Conservation (phyloP, 2,113 vertebrate genomes). For the Okapia johnstoni region DNA sequence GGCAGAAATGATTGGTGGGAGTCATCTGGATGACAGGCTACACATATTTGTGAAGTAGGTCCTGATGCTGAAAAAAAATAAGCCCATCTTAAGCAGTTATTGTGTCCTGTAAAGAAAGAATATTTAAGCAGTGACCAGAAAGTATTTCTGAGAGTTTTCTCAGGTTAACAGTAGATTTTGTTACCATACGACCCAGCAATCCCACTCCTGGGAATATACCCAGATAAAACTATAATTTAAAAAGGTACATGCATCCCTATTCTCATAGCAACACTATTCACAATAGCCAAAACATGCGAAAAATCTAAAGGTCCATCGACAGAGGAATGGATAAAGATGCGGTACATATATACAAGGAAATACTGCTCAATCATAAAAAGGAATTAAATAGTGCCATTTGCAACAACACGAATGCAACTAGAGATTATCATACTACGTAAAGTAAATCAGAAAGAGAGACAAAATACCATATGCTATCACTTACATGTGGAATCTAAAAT, state of each 20-base stretch:
- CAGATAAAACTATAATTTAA: neutral
- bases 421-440: neutral
- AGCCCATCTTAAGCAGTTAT: neutral
- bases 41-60: neutral
- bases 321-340: neutral
- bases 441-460: neutral
- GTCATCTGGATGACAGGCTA: neutral
- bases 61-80: neutral
- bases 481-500: neutral
- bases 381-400: neutral
- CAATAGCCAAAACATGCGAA: neutral
- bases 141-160: constrained; percentile 38
- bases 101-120: neutral
- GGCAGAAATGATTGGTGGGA: neutral
- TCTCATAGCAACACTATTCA: neutral
- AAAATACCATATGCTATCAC: neutral
- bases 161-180: neutral
- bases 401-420: neutral
- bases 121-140: neutral
- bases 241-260: neutral
- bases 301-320: neutral
- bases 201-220: neutral
- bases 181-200: neutral
- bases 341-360: neutral
- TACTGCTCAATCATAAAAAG: neutral